Evolutionary conservation across 2,888 invertebrate species (phyloP).

Genomic region (Diarsia brunnea): DNA sequence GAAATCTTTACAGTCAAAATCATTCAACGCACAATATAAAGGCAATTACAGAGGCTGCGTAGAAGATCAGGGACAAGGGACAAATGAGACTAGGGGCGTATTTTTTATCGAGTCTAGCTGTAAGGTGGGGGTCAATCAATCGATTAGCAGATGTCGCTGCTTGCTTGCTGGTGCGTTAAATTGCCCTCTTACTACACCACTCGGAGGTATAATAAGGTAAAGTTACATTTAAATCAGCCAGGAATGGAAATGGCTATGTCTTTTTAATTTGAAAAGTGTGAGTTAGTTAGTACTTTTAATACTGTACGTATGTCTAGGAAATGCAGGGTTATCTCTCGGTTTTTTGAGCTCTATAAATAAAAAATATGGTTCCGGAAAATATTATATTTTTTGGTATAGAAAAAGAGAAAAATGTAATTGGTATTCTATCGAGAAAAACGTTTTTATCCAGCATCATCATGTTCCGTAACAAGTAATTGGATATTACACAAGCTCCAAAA

Average conservation of each 20-base stretch:
- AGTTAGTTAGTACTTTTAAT: not conserved
- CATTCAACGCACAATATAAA: slow-evolving; percentile 51
- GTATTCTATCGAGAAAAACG: not conserved
- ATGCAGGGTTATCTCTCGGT: too few species aligned
- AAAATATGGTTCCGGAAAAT: not conserved
- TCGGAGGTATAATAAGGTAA: slow-evolving; percentile 80
- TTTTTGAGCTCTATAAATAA: not conserved
- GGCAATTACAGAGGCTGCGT: slow-evolving; percentile 76
- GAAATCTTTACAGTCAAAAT: not conserved
- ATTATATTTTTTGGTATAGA: not conserved
- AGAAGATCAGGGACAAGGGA: slow-evolving; percentile 70
- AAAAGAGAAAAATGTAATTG: not conserved
- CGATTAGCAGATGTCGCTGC: slow-evolving; percentile 89
- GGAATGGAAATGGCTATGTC: slow-evolving; percentile 35
- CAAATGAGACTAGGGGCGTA: slow-evolving; percentile 77
- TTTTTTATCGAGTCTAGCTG: slow-evolving; percentile 82
- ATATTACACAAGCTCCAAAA: slow-evolving; percentile 42
- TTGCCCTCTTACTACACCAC: slow-evolving; percentile 83
- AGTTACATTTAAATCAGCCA: slow-evolving; percentile 74
- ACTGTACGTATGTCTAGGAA: too few species aligned
- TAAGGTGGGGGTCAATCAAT: slow-evolving; percentile 88
- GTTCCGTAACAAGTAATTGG: slow-evolving; percentile 47
- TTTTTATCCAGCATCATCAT: slow-evolving; percentile 11
- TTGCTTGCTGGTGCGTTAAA: slow-evolving; percentile 89
- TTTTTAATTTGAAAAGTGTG: slow-evolving; percentile 3